These are phyloP conservation scores for Dromius quadrimaculatus DNA, from an alignment of 2,888 invertebrate species.

Conservation along the genomic window DNA sequence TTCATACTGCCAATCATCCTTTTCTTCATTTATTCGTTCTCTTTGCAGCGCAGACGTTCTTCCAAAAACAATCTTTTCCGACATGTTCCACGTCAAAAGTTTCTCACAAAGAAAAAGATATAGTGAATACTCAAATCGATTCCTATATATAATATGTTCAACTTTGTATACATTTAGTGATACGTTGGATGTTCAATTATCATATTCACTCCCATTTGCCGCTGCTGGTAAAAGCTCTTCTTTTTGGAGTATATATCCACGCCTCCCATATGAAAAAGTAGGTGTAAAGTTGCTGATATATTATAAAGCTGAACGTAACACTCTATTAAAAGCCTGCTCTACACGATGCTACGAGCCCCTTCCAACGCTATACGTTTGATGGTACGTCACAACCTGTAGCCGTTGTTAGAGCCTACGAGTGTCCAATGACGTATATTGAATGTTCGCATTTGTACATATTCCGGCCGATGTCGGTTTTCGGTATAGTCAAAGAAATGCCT, in stretches of 20 bases:
- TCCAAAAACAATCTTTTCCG: slow-evolving; percentile 28
- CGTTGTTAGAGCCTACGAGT: too few relatives aligned
- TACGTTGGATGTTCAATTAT: slow-evolving; percentile 13
- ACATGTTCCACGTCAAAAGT: slow-evolving; percentile 34
- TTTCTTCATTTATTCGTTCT: slow-evolving; percentile 20
- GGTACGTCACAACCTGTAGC: too few relatives aligned
- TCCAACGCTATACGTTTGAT: too few relatives aligned
- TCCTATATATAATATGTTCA: neutral
- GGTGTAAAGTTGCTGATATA: slow-evolving; percentile 4
- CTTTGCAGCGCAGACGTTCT: slow-evolving; percentile 10
- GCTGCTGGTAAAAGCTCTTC: neutral
- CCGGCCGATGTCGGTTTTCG: too few relatives aligned
- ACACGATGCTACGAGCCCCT: too few relatives aligned
- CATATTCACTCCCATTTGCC: neutral
- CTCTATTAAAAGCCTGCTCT: too few relatives aligned
- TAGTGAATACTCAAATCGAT: slow-evolving; percentile 20
- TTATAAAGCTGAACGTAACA: slow-evolving; percentile 2
- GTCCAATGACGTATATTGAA: too few relatives aligned
- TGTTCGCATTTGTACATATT: too few relatives aligned
- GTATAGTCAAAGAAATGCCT: too few relatives aligned
- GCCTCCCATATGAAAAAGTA: neutral
- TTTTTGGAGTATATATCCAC: slow-evolving; percentile 3
- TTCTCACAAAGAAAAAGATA: slow-evolving; percentile 11
- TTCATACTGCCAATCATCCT: too few relatives aligned
- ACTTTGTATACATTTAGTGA: neutral